phyloP scores from a whole-genome alignment of 1,140 invertebrate species.

The Pseudomyrmex sp. region DNA sequence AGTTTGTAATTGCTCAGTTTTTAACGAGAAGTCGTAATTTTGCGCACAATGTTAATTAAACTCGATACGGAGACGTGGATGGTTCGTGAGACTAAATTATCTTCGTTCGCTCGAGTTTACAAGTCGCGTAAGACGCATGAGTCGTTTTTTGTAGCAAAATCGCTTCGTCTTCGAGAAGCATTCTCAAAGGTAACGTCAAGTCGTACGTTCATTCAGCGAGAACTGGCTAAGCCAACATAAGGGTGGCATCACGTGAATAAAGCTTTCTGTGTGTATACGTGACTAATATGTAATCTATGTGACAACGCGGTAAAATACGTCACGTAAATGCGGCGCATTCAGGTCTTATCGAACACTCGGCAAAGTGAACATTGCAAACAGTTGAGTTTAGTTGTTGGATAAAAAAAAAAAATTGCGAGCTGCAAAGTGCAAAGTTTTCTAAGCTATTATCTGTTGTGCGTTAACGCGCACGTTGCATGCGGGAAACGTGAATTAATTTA shows the following conservation, averaged over 20 bases:
- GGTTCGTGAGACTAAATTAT: not conserved
- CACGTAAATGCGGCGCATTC: slow-evolving; percentile 18
- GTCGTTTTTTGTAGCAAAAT: not conserved
- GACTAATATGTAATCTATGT: slow-evolving; percentile 15
- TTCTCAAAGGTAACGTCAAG: not conserved
- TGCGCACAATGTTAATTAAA: slow-evolving; percentile 11
- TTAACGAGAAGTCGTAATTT: not conserved
- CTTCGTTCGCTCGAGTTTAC: not conserved
- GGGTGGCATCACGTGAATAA: not conserved
- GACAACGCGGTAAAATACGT: slow-evolving; percentile 38
- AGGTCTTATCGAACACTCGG: slow-evolving; percentile 20
- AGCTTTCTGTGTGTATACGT: not conserved
- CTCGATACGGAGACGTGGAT: too few species aligned
- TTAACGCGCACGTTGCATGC: too few species aligned
- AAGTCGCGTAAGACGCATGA: not conserved
- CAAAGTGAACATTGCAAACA: not conserved
- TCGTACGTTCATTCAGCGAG: not conserved
- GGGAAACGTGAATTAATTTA: too few species aligned
- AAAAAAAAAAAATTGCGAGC: not conserved
- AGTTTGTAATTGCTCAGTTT: not conserved
- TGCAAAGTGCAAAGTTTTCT: too few species aligned
- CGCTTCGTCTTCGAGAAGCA: not conserved
- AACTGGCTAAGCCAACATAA: not conserved
- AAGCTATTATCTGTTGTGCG: too few species aligned
- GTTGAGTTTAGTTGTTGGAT: not conserved